Evolutionary conservation across 2,797 vertebrate species (phyloP).

Genomic region (Myotis daubentonii): DNA sequence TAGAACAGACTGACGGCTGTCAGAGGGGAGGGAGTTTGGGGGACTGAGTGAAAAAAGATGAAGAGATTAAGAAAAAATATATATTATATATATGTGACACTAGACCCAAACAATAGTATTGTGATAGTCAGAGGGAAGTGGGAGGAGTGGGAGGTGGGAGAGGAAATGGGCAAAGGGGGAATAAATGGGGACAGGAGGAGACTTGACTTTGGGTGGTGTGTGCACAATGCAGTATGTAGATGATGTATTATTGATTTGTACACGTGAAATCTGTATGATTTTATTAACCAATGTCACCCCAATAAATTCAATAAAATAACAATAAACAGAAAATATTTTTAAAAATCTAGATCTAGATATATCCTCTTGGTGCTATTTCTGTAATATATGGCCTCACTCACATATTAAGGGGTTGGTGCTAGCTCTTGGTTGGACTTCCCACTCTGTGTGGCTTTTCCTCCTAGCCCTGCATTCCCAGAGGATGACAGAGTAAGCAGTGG

Average conservation of each 20-base stretch:
- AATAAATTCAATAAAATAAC: not conserved
- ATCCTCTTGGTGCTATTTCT: not conserved
- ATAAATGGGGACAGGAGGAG: not conserved
- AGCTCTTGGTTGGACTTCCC: not conserved
- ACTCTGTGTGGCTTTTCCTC: not conserved
- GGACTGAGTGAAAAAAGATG: not conserved
- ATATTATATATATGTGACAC: not conserved
- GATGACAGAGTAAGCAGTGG: not conserved
- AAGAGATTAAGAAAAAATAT: not conserved
- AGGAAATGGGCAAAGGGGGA: not conserved
- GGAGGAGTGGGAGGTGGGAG: not conserved
- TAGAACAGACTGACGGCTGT: not conserved
- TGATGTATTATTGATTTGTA: not conserved
- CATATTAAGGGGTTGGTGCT: not conserved
- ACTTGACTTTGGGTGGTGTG: not conserved
- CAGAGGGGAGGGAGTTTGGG: not conserved
- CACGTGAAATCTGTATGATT: not conserved
- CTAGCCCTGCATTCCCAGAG: not conserved
- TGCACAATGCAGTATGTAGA: not conserved
- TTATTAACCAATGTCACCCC: not conserved
- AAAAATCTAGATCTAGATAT: not conserved
- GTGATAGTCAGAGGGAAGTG: not conserved
- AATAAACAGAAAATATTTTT: not conserved
- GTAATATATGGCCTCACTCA: not conserved
- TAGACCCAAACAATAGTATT: not conserved